Percentiles rank a stretch among this genome's conserved stretches.
These are phyloP conservation scores for Lethenteron camtschaticum DNA, from an alignment of 2,113 vertebrate species.

Conservation along the genomic window DNA sequence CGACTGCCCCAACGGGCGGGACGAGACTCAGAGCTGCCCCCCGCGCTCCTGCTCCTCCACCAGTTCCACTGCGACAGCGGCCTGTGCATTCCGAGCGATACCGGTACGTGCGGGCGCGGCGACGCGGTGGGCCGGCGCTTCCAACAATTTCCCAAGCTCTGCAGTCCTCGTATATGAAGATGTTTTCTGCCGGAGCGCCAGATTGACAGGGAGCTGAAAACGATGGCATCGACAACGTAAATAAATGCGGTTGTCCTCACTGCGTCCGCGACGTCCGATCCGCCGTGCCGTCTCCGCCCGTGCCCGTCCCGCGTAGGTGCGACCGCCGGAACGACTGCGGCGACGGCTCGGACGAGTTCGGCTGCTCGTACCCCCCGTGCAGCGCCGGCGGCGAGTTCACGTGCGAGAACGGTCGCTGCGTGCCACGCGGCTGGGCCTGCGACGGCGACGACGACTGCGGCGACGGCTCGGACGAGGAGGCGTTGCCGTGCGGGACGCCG, in stretches of 20 bases:
- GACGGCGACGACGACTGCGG: constrained; percentile 22
- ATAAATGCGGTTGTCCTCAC: too few species aligned
- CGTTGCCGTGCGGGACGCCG: constrained; percentile 17
- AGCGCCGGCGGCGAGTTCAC: constrained; percentile 23
- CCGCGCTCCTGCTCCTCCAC: constrained; percentile 50
- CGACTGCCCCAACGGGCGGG: constrained; percentile 15
- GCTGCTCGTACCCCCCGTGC: constrained; percentile 15
- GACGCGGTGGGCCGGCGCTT: too few species aligned
- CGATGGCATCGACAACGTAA: too few species aligned
- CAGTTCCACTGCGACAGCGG: constrained; percentile 64
- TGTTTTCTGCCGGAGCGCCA: too few species aligned
- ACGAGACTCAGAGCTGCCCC: constrained; percentile 34
- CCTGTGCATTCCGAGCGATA: constrained; percentile 56
- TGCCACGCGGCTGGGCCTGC: constrained; percentile 14
- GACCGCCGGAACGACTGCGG: constrained; percentile 27
- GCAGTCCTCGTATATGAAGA: too few species aligned
- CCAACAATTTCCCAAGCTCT: too few species aligned
- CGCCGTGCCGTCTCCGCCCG: too few species aligned
- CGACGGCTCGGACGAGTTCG: not conserved
- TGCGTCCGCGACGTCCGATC: too few species aligned
- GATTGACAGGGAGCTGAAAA: too few species aligned
- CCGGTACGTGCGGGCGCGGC: constrained; percentile 64
- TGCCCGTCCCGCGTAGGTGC: constrained; percentile 15
- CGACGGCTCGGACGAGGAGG: constrained; percentile 24
- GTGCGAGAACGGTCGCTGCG: constrained; percentile 24